Conservation (phyloP, 2,797 vertebrate species). For the Tragopan temminckii region DNA sequence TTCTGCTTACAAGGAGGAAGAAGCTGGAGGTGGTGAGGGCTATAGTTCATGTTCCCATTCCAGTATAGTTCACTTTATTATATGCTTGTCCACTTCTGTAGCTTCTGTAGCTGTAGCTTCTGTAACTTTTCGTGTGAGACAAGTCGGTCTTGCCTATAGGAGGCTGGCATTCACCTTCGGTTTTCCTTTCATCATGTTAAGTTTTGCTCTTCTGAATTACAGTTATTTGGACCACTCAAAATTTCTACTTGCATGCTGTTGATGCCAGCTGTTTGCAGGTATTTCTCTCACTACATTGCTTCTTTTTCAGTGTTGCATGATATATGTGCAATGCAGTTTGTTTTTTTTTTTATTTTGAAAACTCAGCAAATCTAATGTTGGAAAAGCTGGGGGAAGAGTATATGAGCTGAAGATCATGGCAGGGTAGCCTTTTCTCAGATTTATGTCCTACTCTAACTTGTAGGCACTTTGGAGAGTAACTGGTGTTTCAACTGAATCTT, state of each 20-base stretch:
- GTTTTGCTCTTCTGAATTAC: background rate
- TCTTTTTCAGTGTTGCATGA: background rate
- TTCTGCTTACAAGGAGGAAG: background rate
- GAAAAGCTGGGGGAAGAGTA: background rate
- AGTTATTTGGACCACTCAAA: background rate
- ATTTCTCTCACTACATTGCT: background rate
- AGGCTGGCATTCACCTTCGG: background rate
- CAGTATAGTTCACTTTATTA: background rate
- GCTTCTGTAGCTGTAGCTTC: background rate
- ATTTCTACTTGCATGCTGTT: background rate
- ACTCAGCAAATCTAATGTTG: background rate
- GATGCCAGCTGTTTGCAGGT: background rate
- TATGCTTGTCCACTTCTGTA: background rate
- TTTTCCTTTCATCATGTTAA: background rate
- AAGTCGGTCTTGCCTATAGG: background rate
- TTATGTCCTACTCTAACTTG: background rate
- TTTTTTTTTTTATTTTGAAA: background rate
- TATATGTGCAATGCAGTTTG: rapidly evolving
- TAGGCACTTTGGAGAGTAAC: background rate
- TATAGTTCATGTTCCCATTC: background rate
- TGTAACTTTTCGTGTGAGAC: background rate
- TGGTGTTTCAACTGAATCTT: constrained; percentile 31
- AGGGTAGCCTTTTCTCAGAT: background rate
- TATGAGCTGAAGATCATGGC: background rate
- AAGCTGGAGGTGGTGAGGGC: background rate